Evolutionary conservation across 2,797 vertebrate genomes (phyloP).

Genomic region (Parauchenoglanis ngamensis): DNA sequence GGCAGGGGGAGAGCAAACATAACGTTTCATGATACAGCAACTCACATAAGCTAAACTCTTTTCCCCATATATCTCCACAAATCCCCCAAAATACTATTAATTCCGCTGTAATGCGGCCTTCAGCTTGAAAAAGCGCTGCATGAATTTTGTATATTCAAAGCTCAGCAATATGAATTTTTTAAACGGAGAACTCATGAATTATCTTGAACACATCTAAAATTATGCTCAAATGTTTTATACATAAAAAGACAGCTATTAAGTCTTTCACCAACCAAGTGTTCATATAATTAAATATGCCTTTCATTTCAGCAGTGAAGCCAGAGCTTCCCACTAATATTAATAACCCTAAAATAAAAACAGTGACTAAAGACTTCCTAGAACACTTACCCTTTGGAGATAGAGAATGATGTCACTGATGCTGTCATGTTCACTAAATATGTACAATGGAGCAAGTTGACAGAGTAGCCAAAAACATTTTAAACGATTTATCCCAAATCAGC

Average conservation of each 20-base stretch:
- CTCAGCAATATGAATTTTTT: slow-evolving; percentile 3
- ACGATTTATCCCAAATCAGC: slow-evolving; percentile 1
- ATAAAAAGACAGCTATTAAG: neutral
- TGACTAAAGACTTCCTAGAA: neutral
- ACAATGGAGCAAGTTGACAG: neutral
- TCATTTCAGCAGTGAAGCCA: neutral
- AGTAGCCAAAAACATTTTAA: neutral
- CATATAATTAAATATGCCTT: neutral
- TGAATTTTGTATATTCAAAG: neutral
- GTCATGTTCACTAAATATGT: neutral
- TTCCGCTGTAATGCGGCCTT: neutral
- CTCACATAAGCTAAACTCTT: neutral
- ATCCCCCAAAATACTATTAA: neutral
- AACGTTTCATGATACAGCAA: neutral
- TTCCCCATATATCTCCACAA: neutral
- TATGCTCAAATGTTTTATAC: neutral
- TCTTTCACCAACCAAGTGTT: neutral
- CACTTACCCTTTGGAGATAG: neutral
- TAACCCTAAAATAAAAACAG: neutral
- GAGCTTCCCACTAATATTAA: neutral
- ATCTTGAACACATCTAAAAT: neutral
- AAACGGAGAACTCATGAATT: neutral
- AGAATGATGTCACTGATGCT: neutral
- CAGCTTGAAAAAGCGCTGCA: neutral
- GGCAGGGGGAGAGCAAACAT: neutral